A percentile compares a stretch with the other conserved stretches of the same genome.
phyloP scores from a whole-genome alignment of 2,888 invertebrate genomes.

The Philonicus albiceps region DNA sequence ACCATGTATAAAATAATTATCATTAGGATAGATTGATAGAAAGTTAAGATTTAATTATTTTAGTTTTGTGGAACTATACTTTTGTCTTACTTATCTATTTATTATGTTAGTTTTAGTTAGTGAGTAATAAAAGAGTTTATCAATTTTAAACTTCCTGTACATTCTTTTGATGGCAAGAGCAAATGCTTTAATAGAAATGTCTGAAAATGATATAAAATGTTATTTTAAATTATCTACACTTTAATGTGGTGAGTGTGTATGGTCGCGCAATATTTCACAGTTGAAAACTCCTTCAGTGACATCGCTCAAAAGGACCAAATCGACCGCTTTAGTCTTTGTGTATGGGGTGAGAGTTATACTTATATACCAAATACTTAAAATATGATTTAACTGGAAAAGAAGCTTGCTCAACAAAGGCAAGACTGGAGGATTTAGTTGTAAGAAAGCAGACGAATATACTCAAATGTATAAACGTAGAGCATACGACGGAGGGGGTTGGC shows the following conservation, averaged over 20 bases:
- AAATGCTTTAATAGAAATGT: neutral
- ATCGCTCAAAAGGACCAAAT: neutral
- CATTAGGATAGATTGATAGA: too few relatives aligned
- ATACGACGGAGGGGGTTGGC: neutral
- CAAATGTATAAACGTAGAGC: neutral
- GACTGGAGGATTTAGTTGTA: neutral
- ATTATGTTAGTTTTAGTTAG: too few relatives aligned
- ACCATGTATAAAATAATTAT: too few relatives aligned
- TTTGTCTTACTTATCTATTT: too few relatives aligned
- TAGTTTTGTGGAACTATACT: too few relatives aligned
- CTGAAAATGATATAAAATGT: neutral
- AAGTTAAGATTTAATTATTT: too few relatives aligned
- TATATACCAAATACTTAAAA: neutral
- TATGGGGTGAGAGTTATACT: neutral
- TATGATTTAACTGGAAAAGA: neutral
- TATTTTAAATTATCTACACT: neutral
- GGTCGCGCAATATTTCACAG: neutral
- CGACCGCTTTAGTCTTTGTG: neutral
- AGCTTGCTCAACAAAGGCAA: neutral
- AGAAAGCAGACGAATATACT: neutral
- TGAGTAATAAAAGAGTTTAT: too few relatives aligned
- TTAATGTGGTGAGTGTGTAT: neutral
- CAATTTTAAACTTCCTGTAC: too few relatives aligned
- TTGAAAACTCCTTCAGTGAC: neutral
- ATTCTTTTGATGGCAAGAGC: neutral